Conservation (phyloP, 1,140 invertebrate species). For the Rhopalosiphum padi region DNA sequence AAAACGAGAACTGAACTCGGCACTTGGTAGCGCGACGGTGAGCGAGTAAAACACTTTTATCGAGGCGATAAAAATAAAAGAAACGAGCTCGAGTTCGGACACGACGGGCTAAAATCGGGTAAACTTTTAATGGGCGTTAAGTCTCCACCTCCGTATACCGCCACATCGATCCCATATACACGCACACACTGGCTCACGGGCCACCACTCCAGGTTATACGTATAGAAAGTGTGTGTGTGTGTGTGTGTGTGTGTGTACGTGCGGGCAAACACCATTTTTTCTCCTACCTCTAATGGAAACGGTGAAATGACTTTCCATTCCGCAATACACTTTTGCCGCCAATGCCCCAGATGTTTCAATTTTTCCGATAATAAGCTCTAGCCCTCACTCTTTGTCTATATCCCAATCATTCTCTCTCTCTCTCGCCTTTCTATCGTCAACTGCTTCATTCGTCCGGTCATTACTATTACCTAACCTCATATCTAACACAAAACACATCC, state of each 20-base stretch:
- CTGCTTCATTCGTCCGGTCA: not conserved
- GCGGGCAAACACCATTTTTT: not conserved
- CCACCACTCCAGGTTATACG: slow-evolving; percentile 1
- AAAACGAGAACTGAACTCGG: not conserved
- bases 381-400: not conserved
- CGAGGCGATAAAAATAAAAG: slow-evolving; percentile 49
- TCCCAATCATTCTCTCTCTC: not conserved
- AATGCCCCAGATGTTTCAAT: slow-evolving; percentile 50
- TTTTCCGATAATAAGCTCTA: slow-evolving; percentile 27
- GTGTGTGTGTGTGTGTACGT: not conserved
- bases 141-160: not conserved
- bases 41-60: slow-evolving; percentile 14
- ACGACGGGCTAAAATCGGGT: slow-evolving; percentile 26
- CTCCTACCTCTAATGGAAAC: slow-evolving; percentile 26
- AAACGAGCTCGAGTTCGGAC: slow-evolving; percentile 38
- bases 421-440: not conserved
- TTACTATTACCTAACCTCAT: not conserved
- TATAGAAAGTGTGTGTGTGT: not conserved
- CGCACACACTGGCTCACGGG: not conserved
- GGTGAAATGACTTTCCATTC: slow-evolving; percentile 51
- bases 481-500: not conserved
- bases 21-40: not conserved
- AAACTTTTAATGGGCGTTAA: slow-evolving; percentile 56
- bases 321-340: slow-evolving; percentile 30
- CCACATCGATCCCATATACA: not conserved